Conservation (phyloP, 2,888 invertebrate species). For the Caenorhabditis uteleia region DNA sequence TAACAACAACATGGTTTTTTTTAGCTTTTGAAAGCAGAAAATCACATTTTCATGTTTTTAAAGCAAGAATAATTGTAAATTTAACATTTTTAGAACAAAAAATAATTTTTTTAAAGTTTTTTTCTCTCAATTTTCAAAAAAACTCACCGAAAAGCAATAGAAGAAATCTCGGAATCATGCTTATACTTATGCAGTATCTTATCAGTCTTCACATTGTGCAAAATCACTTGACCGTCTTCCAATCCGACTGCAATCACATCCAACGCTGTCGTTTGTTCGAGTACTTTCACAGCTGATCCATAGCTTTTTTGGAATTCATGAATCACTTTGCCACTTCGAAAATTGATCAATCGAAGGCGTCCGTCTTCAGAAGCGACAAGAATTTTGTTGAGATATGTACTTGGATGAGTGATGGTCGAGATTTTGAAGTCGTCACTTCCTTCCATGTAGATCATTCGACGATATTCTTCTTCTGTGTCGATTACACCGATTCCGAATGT, state of each 20-base stretch:
- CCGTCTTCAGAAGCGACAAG: slow-evolving; percentile 58
- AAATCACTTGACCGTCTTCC: slow-evolving; percentile 80
- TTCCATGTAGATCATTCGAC: slow-evolving; percentile 48
- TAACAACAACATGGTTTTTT: background rate
- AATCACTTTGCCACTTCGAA: slow-evolving; percentile 60
- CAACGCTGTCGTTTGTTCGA: slow-evolving; percentile 88
- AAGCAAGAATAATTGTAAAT: background rate
- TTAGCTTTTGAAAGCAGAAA: background rate
- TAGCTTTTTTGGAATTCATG: slow-evolving; percentile 78
- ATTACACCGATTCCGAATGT: slow-evolving; percentile 50
- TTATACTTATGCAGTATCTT: slow-evolving; percentile 80
- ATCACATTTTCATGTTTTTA: slow-evolving; percentile 1
- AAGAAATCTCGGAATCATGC: slow-evolving; percentile 80
- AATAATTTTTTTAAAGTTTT: background rate
- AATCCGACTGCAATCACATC: slow-evolving; percentile 90
- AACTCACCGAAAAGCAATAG: slow-evolving; percentile 59
- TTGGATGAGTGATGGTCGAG: slow-evolving; percentile 86
- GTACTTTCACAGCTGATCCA: slow-evolving; percentile 77
- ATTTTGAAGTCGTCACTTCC: slow-evolving; percentile 76
- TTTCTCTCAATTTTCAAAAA: no score
- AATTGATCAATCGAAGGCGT: slow-evolving; percentile 58
- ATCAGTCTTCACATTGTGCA: slow-evolving; percentile 87
- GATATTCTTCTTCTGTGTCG: slow-evolving; percentile 29
- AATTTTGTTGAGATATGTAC: slow-evolving; percentile 88
- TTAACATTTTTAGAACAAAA: slow-evolving; percentile 6